Base-by-base conservation (phyloP, 2,797 vertebrate species). In the Morus bassanus region DNA sequence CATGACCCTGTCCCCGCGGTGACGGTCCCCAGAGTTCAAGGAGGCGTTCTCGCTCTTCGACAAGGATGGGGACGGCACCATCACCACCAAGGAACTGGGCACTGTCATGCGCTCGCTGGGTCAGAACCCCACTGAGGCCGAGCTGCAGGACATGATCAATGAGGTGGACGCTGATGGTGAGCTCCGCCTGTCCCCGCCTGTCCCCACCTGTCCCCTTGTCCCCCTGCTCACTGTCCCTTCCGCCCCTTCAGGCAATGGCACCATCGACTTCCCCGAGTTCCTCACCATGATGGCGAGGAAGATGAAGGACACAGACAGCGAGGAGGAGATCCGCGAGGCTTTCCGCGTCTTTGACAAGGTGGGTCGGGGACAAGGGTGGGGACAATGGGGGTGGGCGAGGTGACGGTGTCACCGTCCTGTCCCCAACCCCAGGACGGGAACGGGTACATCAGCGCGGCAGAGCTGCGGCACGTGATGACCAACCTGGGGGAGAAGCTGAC, bases 341-440 rank as follows among this genome's bases (percentile, higher is more conserved):
- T 99, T 99, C 97, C 98, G 99, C 48, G 99, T 99, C 94, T 99
- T 99, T 31, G 99, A 99, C 96, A 99, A 99, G 98, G 99, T 99
- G 69, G 60, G 96, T 39, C 2, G 25, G 18, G 25, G 41, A 16
- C 25, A 6, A 25, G 54, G 25, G 9, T 3, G n/a, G 57, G 35
- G 73, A 18, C 16, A 1, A 4, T 14, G 57, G 16, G n/a, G 9
- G 9, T 3, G 17, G 37, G 8, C 4, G 15, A 25, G 16, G 23
- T 23, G 8, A 28, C 6, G 19, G 28, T 24, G 15, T 41, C 45
- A 61, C 46, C 9, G 17, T 43, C 24, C 18, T 33, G 16, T 64
- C 61, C 59, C 82, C n/a, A 8, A 13, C 79, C 24, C 22, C 97
- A 99, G 99, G 99, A 99, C 2, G 99, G 99, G 45, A 99, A 99